phyloP scores from a whole-genome alignment of 2,797 vertebrate species.

The Cynopterus sphinx region DNA sequence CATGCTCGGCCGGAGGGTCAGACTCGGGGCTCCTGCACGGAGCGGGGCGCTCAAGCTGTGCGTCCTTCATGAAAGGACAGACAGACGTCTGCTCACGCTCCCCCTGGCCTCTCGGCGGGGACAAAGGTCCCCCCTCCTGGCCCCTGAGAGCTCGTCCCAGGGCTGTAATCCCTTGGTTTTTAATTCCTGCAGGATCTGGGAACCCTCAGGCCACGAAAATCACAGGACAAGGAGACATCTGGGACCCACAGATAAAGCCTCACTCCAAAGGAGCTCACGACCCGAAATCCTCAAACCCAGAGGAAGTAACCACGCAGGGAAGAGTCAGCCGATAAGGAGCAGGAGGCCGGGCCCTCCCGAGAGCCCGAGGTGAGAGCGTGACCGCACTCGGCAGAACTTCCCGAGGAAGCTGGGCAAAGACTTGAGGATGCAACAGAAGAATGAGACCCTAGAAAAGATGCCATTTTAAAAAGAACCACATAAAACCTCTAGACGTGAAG shows the following conservation, averaged over 20 bases:
- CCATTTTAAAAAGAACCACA: neutral
- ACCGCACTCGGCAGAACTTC: neutral
- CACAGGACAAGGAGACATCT: neutral
- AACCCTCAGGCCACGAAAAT: neutral
- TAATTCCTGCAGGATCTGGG: too few relatives aligned
- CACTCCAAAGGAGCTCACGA: neutral
- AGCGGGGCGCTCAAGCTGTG: neutral
- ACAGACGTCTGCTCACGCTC: neutral
- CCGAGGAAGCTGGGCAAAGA: neutral
- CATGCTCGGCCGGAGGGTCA: neutral
- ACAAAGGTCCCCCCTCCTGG: too few relatives aligned
- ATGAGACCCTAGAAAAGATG: neutral
- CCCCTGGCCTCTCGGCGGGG: neutral
- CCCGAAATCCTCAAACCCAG: neutral
- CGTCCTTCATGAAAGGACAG: neutral
- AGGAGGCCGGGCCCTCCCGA: too few relatives aligned
- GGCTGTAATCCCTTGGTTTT: neutral
- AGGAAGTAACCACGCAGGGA: neutral
- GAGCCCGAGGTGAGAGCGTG: too few relatives aligned
- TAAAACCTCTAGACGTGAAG: neutral
- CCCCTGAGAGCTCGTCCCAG: neutral
- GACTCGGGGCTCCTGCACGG: neutral
- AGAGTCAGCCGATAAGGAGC: neutral
- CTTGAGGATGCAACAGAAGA: neutral
- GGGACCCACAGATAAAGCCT: neutral